Percentiles rank a stretch among this genome's conserved stretches.
phyloP scores from a whole-genome alignment of 2,113 vertebrate species.

The Pungitius pungitius region DNA sequence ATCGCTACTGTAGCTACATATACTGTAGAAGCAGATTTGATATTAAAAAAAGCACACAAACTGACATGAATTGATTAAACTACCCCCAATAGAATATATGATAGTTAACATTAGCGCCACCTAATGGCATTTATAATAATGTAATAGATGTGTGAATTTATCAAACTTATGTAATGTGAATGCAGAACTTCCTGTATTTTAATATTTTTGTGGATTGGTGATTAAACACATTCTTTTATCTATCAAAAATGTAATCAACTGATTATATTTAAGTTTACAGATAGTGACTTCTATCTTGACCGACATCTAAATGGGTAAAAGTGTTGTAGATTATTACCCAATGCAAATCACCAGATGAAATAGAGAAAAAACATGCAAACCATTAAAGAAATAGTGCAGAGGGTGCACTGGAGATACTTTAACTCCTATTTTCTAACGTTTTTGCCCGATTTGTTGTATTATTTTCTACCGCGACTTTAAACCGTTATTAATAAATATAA shows the following conservation, averaged over 20 bases:
- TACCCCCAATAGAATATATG: not conserved
- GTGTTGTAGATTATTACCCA: not conserved
- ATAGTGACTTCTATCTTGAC: too few species aligned
- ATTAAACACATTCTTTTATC: not conserved
- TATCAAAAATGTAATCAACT: not conserved
- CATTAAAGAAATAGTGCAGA: not conserved
- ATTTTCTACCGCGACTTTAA: not conserved
- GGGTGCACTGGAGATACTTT: not conserved
- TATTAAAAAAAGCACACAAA: not conserved
- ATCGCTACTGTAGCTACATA: not conserved
- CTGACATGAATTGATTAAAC: not conserved
- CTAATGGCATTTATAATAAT: not conserved
- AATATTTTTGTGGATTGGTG: not conserved
- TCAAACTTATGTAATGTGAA: not conserved
- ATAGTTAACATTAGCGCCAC: conserved; percentile 5
- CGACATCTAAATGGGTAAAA: not conserved
- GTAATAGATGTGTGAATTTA: not conserved
- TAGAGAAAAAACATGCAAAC: not conserved
- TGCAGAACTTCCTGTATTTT: not conserved
- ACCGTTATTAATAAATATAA: too few species aligned
- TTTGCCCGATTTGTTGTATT: not conserved
- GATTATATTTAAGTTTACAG: not conserved
- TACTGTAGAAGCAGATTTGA: not conserved
- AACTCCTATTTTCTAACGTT: not conserved
- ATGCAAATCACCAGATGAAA: not conserved